Base-by-base conservation (phyloP, 2,888 invertebrate genomes). In the Silvanus unidentatus region DNA sequence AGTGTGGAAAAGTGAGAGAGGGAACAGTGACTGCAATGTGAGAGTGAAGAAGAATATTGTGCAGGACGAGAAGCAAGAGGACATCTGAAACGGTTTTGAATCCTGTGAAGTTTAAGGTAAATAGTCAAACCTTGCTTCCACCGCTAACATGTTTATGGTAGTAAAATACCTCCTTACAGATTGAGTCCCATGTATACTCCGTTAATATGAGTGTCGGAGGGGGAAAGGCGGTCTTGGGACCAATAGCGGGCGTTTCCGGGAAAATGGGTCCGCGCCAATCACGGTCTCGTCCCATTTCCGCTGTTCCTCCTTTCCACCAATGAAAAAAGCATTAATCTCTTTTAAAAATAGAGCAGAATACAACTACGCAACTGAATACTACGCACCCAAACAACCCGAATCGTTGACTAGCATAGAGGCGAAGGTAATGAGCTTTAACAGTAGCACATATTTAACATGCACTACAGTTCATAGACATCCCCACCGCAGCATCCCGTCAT, bases 301-400 rank as follows among this genome's bases (percentile, higher is more conserved):
- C 54, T 60, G 70, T 53, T 60, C 71, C 71, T 68, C 72, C 71
- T 68, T 69, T 65, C 69, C 62, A 64, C 73, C 72, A 73, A 73
- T 73, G 71, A 72, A 72, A 73, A 72, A 71, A 68, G 69, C 73
- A 73, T 73, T 71, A 73, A 73, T 72, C 72, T 73, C 71, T 69
- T 70, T 73, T 71, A 66, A 69, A 73, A 72, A 72, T 70, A 70
- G 68, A 71, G 65, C 68, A 66, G 64, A 60, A 63, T 64, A 65
- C 67, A 64, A 62, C 64, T 63, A 67, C 64, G 66, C 68, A 66
- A 64, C 66, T 60, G 57, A 60, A 62, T 63, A 60, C 64, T 63
- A 67, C 68, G 66, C 66, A 66, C 65, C 44, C 49, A 39, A 40
- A 49, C 55, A 42, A 22, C 58, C 59, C 65, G 67, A 67, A 67